Conservation (phyloP, 2,888 invertebrate genomes). For the Rhaphigaster nebulosa region DNA sequence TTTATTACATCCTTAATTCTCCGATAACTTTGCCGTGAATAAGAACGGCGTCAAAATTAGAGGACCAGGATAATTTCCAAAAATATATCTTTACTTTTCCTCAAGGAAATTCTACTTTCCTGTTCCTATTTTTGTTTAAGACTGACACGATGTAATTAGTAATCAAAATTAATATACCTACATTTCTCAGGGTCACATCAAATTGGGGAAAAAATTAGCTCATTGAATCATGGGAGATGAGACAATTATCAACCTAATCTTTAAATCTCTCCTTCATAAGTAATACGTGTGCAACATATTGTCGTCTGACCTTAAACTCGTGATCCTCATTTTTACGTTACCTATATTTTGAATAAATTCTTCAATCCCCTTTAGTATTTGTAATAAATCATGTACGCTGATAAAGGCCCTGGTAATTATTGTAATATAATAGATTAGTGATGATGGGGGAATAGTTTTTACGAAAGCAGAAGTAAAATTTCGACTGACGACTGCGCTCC, state of each 20-base stretch:
- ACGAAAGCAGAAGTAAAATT: neutral
- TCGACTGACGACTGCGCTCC: neutral
- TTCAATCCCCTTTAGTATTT: neutral
- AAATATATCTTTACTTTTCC: no score
- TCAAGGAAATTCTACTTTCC: no score
- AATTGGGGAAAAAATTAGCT: neutral
- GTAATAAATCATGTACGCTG: neutral
- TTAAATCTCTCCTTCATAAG: no score
- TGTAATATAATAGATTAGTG: no score
- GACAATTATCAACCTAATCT: no score
- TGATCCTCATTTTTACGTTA: neutral
- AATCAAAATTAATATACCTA: neutral
- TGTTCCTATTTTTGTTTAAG: no score
- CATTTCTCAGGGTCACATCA: neutral
- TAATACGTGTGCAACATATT: neutral
- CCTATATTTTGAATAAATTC: neutral
- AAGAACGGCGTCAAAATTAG: no score
- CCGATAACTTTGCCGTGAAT: no score
- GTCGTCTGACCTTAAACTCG: neutral
- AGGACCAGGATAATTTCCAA: no score
- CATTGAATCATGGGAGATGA: neutral
- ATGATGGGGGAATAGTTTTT: neutral
- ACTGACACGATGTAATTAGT: no score
- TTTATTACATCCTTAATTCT: no score
- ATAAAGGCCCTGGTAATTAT: neutral